Evolutionary conservation across 2,797 vertebrate genomes (phyloP).

Genomic region (Etheostoma perlongum): DNA sequence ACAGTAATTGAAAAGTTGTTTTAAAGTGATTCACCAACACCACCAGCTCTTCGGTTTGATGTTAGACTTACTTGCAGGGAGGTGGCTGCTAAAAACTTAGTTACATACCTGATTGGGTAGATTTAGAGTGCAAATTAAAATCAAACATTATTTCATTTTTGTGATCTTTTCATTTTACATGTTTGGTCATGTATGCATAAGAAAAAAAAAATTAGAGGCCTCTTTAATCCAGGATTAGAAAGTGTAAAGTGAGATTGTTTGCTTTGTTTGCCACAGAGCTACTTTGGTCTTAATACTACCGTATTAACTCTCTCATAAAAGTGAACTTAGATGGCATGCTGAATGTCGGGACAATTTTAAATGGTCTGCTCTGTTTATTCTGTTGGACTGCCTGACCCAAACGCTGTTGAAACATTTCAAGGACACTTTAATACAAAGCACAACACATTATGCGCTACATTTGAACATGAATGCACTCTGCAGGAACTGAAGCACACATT

Average conservation of each 20-base stretch:
- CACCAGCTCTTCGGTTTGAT: not conserved
- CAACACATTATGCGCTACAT: slow-evolving; percentile 8
- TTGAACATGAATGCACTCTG: slow-evolving; percentile 7
- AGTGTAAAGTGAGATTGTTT: not conserved
- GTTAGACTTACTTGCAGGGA: not conserved
- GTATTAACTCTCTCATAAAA: not conserved
- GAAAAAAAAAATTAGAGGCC: not conserved
- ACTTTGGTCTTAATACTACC: not conserved
- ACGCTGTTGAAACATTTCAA: not conserved
- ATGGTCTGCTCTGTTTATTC: not conserved
- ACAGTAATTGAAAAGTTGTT: not conserved
- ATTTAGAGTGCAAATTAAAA: slow-evolving; percentile 15
- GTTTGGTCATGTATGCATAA: not conserved
- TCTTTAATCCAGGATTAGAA: not conserved
- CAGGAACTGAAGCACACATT: slow-evolving; percentile 14
- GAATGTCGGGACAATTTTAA: not conserved
- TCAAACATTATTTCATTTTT: not conserved
- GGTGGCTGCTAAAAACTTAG: not conserved
- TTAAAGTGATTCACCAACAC: not conserved
- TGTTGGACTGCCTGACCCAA: slow-evolving; percentile 6
- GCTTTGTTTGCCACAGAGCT: too few relatives aligned
- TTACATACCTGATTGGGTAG: slow-evolving; percentile 1
- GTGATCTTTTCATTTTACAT: not conserved
- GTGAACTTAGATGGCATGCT: not conserved
- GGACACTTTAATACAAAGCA: slow-evolving; percentile 10